Percentiles rank a stretch among this genome's conserved stretches.
phyloP scores from a whole-genome alignment of 2,888 invertebrate genomes.

The Boloria euphrosyne region DNA sequence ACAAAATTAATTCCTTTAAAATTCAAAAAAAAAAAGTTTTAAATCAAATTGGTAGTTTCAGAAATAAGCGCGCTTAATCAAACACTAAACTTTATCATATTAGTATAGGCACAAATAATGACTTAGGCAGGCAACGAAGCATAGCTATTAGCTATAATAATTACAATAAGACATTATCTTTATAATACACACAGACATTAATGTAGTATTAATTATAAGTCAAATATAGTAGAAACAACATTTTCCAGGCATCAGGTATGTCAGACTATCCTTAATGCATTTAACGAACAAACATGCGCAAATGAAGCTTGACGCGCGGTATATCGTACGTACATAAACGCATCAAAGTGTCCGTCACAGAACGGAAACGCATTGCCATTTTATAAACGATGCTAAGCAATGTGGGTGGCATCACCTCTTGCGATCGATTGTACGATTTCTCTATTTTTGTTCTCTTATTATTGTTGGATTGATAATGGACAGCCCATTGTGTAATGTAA shows the following conservation, averaged over 20 bases:
- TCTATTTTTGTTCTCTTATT: constrained; percentile 42
- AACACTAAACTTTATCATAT: too few relatives aligned
- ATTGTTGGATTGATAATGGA: constrained; percentile 24
- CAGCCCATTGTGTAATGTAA: background rate
- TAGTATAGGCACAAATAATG: too few relatives aligned
- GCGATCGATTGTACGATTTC: constrained; percentile 48
- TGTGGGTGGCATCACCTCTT: constrained; percentile 67
- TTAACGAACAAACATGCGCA: constrained; percentile 32
- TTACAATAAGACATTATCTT: too few relatives aligned
- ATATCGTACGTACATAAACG: constrained; percentile 30
- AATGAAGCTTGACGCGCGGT: constrained; percentile 33
- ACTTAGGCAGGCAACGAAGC: too few relatives aligned
- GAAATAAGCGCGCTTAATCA: too few relatives aligned
- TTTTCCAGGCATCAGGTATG: constrained; percentile 8
- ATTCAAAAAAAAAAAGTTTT: too few relatives aligned
- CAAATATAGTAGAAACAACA: background rate
- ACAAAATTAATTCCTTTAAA: too few relatives aligned
- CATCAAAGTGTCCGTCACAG: constrained; percentile 50
- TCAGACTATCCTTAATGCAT: constrained; percentile 10
- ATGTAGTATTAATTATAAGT: too few relatives aligned
- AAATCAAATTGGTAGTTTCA: too few relatives aligned
- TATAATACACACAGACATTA: too few relatives aligned
- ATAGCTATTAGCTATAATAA: too few relatives aligned
- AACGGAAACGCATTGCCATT: constrained; percentile 68
- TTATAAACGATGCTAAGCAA: constrained; percentile 62